Evolutionary conservation across 2,888 invertebrate genomes (phyloP), one percentile per base, ranked within the genome.

Genomic region (Leptopilina myrica): DNA sequence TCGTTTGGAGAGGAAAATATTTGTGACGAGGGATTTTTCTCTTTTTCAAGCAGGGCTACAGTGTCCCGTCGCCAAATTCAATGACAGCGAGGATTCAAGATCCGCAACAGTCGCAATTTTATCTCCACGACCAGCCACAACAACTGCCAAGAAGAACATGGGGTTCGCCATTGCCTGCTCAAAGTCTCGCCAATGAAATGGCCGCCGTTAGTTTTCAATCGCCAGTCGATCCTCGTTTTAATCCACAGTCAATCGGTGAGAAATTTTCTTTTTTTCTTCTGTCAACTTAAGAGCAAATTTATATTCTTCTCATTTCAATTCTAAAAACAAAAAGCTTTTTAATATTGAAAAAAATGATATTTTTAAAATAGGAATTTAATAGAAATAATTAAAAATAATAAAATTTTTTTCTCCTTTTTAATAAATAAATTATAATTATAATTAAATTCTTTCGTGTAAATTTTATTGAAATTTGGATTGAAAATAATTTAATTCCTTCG

Each of bases 51-150:
- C 82, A 91, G 90, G 86, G 83, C 84, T 92, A 86, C 76, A 89
- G 88, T 75, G 88, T 90, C 80, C 76, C 89, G 43, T 80, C 87
- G 33, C 87, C 90, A 81, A 90, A 89, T 86, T 86, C 89, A n/a
- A 85, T 91, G 85, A 82, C 88, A 64, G 80, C 85, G 9, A 88
- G 91, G 85, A 80, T 91, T 75, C 90, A 88, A 76, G 88, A 89
- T 62, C 83, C 91, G 40, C 92, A 92, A 73, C 93, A 94, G 81
- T 93, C 94, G 84, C 95, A 96, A 91, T 96, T 96, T 92, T 97
- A 95, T 92, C 92, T 96, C 86, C 96, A 97, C 90, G 96, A 96
- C 88, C 93, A 93, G 82, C 93, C 93, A 49, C 49, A 49, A 15
- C 90, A 92, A 82, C 90, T 91, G 80, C 88, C 92, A 91, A 92